Percentiles rank a stretch among this genome's conserved stretches.
These are phyloP conservation scores for Hydrolagus colliei DNA, from an alignment of 2,797 vertebrate genomes.

Conservation along the genomic window DNA sequence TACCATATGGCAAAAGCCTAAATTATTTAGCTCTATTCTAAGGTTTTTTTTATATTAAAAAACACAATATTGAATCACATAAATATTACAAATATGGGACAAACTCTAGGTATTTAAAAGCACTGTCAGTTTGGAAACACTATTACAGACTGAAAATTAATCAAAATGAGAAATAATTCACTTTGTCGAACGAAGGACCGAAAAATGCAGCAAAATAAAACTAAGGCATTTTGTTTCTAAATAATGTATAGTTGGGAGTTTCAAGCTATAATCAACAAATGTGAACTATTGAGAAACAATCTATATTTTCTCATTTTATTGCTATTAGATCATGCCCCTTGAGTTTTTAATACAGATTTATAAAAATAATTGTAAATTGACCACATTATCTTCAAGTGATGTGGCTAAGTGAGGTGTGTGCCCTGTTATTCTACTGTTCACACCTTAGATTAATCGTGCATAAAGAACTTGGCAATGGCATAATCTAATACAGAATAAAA, in stretches of 20 bases:
- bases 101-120: background rate
- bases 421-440: conserved; percentile 1
- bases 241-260: background rate
- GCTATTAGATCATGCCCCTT: conserved; percentile 53
- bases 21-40: conserved; percentile 9
- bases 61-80: background rate
- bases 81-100: conserved; percentile 10
- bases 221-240: background rate
- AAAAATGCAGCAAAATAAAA: conserved; percentile 16
- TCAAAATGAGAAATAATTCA: background rate
- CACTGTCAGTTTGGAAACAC: background rate
- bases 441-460: background rate
- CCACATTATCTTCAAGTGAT: background rate
- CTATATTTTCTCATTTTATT: conserved; percentile 44
- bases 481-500: conserved; percentile 12
- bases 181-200: background rate
- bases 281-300: background rate
- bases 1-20: background rate
- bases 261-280: background rate
- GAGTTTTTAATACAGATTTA: conserved; percentile 41
- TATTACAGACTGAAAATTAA: background rate
- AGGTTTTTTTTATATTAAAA: background rate
- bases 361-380: conserved; percentile 16
- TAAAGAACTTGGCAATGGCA: conserved; percentile 8
- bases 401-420: background rate